phyloP scores from a whole-genome alignment of 2,888 invertebrate genomes.

The Ormyrus thymus region DNA sequence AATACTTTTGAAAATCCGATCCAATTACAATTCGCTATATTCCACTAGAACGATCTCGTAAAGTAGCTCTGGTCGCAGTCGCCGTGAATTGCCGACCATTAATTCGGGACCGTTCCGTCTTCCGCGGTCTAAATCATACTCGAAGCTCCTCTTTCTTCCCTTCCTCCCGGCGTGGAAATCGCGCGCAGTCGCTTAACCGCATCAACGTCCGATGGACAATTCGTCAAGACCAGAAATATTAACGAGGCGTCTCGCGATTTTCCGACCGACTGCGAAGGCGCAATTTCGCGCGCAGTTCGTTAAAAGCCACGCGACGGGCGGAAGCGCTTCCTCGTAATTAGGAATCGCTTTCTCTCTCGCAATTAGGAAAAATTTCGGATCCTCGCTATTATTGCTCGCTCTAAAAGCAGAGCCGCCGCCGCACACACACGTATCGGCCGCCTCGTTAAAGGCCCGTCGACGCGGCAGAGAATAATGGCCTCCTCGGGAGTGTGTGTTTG shows the following conservation, averaged over 20 bases:
- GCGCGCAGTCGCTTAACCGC: background rate
- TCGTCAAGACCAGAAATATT: no score
- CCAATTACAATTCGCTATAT: slow-evolving; percentile 8
- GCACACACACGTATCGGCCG: background rate
- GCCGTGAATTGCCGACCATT: background rate
- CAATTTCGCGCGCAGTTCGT: no score
- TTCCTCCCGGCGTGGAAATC: background rate
- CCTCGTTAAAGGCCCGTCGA: slow-evolving; percentile 41
- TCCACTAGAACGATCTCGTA: background rate
- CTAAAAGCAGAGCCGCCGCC: slow-evolving; percentile 12
- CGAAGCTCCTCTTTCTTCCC: background rate
- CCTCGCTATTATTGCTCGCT: slow-evolving; percentile 2
- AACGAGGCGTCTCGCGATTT: no score
- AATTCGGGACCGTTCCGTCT: background rate
- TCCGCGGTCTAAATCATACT: background rate
- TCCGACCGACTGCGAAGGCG: no score
- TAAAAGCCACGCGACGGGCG: no score
- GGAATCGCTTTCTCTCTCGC: background rate
- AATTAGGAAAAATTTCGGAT: background rate
- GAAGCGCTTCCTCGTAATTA: no score
- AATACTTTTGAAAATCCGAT: background rate
- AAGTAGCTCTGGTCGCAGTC: slow-evolving; percentile 13
- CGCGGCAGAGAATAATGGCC: slow-evolving; percentile 50
- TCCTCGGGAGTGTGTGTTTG: background rate
- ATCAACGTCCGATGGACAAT: background rate